Evolutionary conservation across 2,888 invertebrate genomes (phyloP), one percentile per base, ranked within the genome.

Genomic region (Fragum sueziense): DNA sequence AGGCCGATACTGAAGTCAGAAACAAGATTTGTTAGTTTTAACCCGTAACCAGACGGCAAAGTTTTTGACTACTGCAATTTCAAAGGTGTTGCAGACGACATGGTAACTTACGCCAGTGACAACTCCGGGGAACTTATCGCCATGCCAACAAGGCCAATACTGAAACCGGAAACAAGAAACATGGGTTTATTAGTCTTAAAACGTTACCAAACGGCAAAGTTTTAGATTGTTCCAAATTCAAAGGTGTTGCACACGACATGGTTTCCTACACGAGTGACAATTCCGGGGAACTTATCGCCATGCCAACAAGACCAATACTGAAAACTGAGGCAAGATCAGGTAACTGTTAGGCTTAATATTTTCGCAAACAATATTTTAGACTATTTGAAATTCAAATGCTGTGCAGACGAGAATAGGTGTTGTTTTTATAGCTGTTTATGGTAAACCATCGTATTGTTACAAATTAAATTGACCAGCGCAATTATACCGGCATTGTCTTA

Each of bases 211-310:
- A n/a, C n/a, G n/a, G n/a, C n/a, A n/a, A n/a, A n/a, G n/a, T n/a
- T n/a, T n/a, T n/a, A n/a, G n/a, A n/a, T n/a, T n/a, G n/a, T n/a
- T n/a, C n/a, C n/a, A n/a, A n/a, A n/a, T n/a, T n/a, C n/a, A n/a
- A n/a, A n/a, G n/a, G n/a, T n/a, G n/a, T n/a, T n/a, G n/a, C n/a
- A n/a, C n/a, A n/a, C n/a, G n/a, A n/a, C n/a, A 11, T 22, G 25
- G 22, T 54, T 34, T 59, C 86, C 85, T 82, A 87, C 87, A 71
- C 57, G 79, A 88, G 74, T 20, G 78, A 79, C 25, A 91, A 80
- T 59, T 90, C 85, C 27, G 91, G 89, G 2, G 90, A 87, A 74
- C 89, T 91, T 20, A 91, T 80, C 0, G 90, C 90, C 90, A 90
- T 90, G n/a, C 91, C 90, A 27, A 90, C 80, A 22, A 91, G 69